A percentile compares a stretch with the other conserved stretches of the same genome.
Conservation (phyloP, 1,140 invertebrate species). For the Brachionus asplanchnoidis region DNA sequence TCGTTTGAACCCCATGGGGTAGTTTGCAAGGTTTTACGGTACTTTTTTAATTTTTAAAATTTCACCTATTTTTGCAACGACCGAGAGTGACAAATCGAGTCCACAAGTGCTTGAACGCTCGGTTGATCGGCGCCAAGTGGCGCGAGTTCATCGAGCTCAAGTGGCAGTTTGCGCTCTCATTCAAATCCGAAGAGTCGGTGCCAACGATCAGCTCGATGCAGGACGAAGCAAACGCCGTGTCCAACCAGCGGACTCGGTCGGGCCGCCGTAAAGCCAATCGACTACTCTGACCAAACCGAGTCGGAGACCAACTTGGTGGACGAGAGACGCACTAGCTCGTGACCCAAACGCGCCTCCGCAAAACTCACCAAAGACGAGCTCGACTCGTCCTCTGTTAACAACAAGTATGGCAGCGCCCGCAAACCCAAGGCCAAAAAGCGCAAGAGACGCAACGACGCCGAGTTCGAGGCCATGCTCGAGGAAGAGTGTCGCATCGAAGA, state of each 20-base stretch:
- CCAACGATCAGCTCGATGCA: neutral
- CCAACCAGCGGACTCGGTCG: neutral
- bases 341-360: neutral
- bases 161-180: neutral
- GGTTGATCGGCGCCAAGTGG: conserved; percentile 94
- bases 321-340: neutral
- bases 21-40: too few species aligned
- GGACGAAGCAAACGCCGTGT: neutral
- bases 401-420: neutral
- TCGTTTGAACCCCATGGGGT: too few species aligned
- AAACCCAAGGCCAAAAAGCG: conserved; percentile 58
- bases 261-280: conserved; percentile 52
- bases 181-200: neutral
- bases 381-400: neutral
- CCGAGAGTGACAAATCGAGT: too few species aligned
- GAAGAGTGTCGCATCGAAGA: neutral
- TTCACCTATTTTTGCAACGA: too few species aligned
- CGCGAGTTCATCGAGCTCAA: conserved; percentile 80
- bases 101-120: too few species aligned
- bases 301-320: neutral
- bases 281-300: neutral
- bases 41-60: too few species aligned
- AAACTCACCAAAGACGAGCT: neutral
- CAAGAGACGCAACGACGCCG: conserved; percentile 59
- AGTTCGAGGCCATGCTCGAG: conserved; percentile 46